Conservation (phyloP, 2,113 vertebrate genomes). For the Oncorhynchus gorbuscha region DNA sequence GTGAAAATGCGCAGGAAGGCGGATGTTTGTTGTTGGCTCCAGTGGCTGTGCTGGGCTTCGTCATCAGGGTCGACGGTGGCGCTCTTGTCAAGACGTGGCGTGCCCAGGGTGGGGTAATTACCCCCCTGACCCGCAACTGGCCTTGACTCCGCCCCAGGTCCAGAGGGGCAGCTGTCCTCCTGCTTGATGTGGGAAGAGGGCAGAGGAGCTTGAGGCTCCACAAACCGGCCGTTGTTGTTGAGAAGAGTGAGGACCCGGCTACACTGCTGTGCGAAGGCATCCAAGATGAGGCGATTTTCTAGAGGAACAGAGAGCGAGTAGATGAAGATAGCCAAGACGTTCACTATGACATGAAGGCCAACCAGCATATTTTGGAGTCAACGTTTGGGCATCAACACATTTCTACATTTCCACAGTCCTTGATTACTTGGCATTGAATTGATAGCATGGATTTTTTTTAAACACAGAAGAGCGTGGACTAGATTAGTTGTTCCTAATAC, state of each 20-base stretch:
- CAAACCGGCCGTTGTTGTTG: conserved; percentile 87
- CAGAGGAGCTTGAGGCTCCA: conserved; percentile 67
- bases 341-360: too few species aligned
- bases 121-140: conserved; percentile 46
- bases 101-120: conserved; percentile 57
- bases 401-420: too few species aligned
- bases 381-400: too few species aligned
- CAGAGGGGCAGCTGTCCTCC: conserved; percentile 74
- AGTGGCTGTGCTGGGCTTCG: conserved; percentile 84
- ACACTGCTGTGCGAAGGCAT: conserved; percentile 97
- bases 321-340: background rate
- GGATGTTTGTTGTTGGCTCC: conserved; percentile 92
- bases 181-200: conserved; percentile 87
- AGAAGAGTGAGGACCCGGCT: conserved; percentile 94
- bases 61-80: conserved; percentile 80
- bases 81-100: conserved; percentile 77
- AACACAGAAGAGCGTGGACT: too few species aligned
- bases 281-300: conserved; percentile 96
- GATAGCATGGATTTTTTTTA: too few species aligned
- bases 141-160: conserved; percentile 56
- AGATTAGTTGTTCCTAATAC: too few species aligned
- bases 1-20: conserved; percentile 94
- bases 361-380: too few species aligned
- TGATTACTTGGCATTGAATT: too few species aligned
- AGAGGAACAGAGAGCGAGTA: conserved; percentile 31